phyloP scores from a whole-genome alignment of 2,113 vertebrate species.

The Megaptera novaeangliae region DNA sequence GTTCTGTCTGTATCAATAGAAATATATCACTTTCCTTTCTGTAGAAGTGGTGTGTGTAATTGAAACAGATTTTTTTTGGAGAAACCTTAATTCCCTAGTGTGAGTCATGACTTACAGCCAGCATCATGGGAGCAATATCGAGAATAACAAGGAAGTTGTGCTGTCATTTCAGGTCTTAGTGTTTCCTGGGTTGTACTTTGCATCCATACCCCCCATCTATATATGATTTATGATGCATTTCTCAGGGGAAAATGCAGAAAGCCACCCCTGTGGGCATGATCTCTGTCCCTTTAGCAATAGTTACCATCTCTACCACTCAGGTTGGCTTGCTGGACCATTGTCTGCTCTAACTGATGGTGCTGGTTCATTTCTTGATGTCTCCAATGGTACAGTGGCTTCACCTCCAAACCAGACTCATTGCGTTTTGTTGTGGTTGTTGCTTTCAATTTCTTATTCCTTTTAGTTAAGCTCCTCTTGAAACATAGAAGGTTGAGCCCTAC shows the following conservation, averaged over 20 bases:
- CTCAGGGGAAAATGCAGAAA: background rate
- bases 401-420: background rate
- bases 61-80: background rate
- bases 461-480: background rate
- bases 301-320: accelerated
- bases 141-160: background rate
- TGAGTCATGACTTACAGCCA: slow-evolving; percentile 2
- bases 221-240: background rate
- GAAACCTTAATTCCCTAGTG: background rate
- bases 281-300: background rate
- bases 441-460: slow-evolving; percentile 7
- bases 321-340: too few relatives aligned
- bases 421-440: background rate
- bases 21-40: background rate
- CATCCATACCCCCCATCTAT: background rate
- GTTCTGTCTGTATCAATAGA: background rate
- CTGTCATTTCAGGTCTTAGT: background rate
- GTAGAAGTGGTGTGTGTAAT: background rate
- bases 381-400: background rate
- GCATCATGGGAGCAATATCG: background rate
- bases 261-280: background rate
- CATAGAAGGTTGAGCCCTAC: background rate
- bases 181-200: background rate
- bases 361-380: background rate
- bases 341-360: background rate